These are phyloP conservation scores for Pseudeuparius sepicola DNA, from an alignment of 2,888 invertebrate species.

Conservation along the genomic window DNA sequence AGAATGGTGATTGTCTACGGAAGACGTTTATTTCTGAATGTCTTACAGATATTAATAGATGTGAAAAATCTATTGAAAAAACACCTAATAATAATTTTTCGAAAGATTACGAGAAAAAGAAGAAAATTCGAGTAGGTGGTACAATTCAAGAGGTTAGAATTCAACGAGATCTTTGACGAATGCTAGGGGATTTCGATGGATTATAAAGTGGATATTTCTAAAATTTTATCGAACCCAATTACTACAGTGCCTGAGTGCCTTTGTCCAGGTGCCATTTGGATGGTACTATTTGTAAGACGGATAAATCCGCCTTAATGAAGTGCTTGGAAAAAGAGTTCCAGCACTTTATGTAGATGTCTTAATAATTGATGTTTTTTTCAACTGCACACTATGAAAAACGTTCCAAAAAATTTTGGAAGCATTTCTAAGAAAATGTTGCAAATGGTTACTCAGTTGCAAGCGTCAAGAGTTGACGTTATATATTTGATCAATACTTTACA, in stretches of 20 bases:
- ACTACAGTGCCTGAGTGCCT: too few species aligned
- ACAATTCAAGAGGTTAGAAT: slow-evolving; percentile 21
- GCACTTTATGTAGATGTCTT: slow-evolving; percentile 22
- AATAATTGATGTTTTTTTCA: slow-evolving; percentile 8
- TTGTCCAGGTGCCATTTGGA: slow-evolving; percentile 28
- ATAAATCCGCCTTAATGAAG: slow-evolving; percentile 24
- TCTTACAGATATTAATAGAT: too few species aligned
- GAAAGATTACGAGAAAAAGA: slow-evolving; percentile 15
- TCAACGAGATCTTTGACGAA: slow-evolving; percentile 17
- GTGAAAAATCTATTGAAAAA: slow-evolving; percentile 20
- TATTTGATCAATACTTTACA: slow-evolving; percentile 6
- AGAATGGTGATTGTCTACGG: too few species aligned
- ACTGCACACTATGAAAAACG: slow-evolving; percentile 27
- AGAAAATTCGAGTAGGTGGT: slow-evolving; percentile 19
- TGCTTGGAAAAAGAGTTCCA: slow-evolving; percentile 20
- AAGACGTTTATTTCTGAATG: too few species aligned
- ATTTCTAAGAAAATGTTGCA: slow-evolving; percentile 3
- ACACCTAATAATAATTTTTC: slow-evolving; percentile 21
- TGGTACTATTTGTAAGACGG: too few species aligned
- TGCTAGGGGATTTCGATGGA: too few species aligned
- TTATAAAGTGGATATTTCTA: too few species aligned
- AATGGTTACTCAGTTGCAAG: slow-evolving; percentile 5
- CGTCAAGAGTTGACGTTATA: too few species aligned
- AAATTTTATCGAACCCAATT: too few species aligned
- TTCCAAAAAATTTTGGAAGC: slow-evolving; percentile 2